These are phyloP conservation scores for Erpetoichthys calabaricus DNA, from an alignment of 2,797 vertebrate species.

Conservation along the genomic window DNA sequence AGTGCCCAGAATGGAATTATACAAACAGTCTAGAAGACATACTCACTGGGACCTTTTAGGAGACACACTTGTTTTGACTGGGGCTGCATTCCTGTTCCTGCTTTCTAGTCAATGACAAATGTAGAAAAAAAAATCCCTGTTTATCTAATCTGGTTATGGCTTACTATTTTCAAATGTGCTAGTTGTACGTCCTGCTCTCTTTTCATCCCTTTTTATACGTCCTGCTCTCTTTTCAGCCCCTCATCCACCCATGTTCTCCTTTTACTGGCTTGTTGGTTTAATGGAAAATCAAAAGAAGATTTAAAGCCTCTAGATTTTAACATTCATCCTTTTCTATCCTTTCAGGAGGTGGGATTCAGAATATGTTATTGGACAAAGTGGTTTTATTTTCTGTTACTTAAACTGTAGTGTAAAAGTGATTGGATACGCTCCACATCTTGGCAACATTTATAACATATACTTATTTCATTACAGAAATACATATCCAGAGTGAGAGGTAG, in stretches of 20 bases:
- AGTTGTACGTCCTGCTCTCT: constrained; percentile 37
- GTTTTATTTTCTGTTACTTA: too few species aligned
- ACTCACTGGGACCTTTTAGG: too few species aligned
- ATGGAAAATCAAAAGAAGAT: constrained; percentile 58
- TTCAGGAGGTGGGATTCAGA: constrained; percentile 50
- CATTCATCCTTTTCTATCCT: constrained; percentile 53
- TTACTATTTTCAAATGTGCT: constrained; percentile 59
- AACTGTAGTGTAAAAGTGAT: too few species aligned
- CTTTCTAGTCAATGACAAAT: constrained; percentile 27
- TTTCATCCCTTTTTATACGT: constrained; percentile 15
- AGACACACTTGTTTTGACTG: too few species aligned
- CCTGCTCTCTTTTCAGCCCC: constrained; percentile 19
- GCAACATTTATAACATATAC: too few species aligned
- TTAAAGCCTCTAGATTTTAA: constrained; percentile 57
- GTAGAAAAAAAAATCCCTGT: constrained; percentile 43
- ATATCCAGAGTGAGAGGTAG: too few species aligned
- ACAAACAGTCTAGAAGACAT: too few species aligned
- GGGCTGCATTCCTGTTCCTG: constrained; percentile 3
- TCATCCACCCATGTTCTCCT: constrained; percentile 41
- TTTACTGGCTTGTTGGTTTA: constrained; percentile 54
- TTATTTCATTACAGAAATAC: too few species aligned
- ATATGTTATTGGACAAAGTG: constrained; percentile 38
- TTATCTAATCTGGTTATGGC: constrained; percentile 57
- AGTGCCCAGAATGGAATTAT: too few species aligned
- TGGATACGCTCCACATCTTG: too few species aligned